phyloP scores from a whole-genome alignment of 2,797 vertebrate genomes.

The Rhinella marina region DNA sequence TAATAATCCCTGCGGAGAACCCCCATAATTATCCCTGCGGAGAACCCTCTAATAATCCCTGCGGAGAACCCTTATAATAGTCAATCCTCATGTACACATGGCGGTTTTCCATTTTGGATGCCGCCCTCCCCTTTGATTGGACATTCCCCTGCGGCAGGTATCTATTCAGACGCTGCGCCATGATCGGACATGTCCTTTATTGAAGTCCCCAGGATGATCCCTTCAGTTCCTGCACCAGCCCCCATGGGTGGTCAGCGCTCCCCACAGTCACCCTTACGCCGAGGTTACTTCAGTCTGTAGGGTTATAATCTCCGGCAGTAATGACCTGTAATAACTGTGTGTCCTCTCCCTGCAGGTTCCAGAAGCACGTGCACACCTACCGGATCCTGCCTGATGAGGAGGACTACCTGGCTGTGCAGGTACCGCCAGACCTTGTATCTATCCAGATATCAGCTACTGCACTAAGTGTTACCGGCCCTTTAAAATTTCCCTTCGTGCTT shows the following conservation, averaged over 20 bases:
- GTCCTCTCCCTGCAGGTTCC: constrained; percentile 78
- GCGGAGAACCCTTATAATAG: neutral
- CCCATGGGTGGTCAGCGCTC: too few species aligned
- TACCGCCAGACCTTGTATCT: constrained; percentile 63
- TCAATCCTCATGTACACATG: too few species aligned
- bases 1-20: too few species aligned
- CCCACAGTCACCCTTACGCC: too few species aligned
- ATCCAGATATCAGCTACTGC: neutral
- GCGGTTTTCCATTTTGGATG: too few species aligned
- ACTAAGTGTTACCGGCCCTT: too few species aligned
- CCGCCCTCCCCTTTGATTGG: too few species aligned
- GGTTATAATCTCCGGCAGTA: neutral
- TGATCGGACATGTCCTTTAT: too few species aligned
- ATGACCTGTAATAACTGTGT: neutral
- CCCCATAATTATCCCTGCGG: neutral
- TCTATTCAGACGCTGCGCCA: too few species aligned
- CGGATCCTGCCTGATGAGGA: constrained; percentile 94
- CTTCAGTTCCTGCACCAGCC: neutral
- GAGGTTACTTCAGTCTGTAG: neutral
- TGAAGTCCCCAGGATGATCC: neutral
- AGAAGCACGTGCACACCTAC: constrained; percentile 97
- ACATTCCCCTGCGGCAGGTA: too few species aligned
- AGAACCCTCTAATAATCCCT: neutral
- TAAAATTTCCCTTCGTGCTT: too few species aligned
- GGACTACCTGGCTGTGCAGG: constrained; percentile 94